Conservation (phyloP, 2,797 vertebrate genomes). For the Macropus fuliginosus region DNA sequence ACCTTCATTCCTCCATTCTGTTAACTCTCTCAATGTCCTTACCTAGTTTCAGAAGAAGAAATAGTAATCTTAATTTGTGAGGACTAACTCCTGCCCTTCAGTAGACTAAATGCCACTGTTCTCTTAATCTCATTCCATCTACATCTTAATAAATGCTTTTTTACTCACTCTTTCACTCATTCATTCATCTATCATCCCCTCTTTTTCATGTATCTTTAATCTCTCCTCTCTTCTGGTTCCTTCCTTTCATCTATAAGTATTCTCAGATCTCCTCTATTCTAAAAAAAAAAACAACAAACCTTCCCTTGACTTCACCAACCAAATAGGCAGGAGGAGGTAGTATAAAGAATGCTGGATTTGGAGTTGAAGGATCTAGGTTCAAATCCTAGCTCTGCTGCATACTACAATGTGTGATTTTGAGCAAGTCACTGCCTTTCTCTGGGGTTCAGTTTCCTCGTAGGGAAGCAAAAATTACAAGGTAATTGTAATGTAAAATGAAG, state of each 20-base stretch:
- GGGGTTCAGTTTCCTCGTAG: background rate
- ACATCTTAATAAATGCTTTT: background rate
- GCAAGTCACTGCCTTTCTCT: background rate
- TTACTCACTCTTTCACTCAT: background rate
- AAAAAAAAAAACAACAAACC: background rate
- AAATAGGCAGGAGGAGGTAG: background rate
- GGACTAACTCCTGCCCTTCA: background rate
- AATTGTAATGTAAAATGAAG: background rate
- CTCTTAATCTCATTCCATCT: background rate
- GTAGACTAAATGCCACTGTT: background rate
- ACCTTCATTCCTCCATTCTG: background rate
- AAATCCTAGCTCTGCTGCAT: background rate
- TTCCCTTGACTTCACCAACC: background rate
- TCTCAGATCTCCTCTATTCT: background rate
- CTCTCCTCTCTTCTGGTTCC: background rate
- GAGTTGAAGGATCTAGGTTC: background rate
- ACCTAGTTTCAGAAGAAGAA: background rate
- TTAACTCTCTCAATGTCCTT: background rate
- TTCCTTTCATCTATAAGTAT: background rate
- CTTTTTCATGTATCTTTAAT: background rate
- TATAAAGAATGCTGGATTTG: background rate
- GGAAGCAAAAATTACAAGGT: background rate
- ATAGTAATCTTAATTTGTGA: background rate
- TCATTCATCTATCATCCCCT: background rate
- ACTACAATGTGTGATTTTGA: background rate